Evolutionary conservation across 2,113 vertebrate genomes (phyloP).

Genomic region (Cynocephalus volans): DNA sequence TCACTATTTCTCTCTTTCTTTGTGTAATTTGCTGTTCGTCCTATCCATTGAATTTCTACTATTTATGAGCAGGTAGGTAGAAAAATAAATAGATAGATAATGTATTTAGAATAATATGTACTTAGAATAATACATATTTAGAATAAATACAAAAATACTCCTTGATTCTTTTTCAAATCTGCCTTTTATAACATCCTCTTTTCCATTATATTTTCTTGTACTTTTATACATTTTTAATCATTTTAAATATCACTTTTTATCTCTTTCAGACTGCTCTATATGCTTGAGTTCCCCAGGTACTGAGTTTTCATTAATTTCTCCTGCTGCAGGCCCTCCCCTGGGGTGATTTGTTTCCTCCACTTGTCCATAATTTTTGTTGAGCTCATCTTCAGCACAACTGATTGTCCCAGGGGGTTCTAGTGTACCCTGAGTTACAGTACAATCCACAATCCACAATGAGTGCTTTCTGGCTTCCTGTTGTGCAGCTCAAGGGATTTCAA

Average conservation of each 20-base stretch:
- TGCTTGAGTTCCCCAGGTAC: background rate
- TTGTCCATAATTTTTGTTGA: background rate
- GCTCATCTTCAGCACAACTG: background rate
- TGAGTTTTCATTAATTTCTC: background rate
- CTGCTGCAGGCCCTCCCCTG: background rate
- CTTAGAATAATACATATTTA: background rate
- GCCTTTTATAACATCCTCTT: background rate
- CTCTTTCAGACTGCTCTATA: background rate
- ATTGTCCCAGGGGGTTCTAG: too few species aligned
- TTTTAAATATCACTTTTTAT: background rate
- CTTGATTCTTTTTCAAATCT: background rate
- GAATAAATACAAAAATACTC: background rate
- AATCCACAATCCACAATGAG: fast-evolving
- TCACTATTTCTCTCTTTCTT: background rate
- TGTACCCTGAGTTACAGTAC: background rate
- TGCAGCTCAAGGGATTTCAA: too few species aligned
- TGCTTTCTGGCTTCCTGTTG: background rate
- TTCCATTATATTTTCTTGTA: background rate
- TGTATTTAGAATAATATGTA: background rate
- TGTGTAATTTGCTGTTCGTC: background rate
- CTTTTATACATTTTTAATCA: background rate
- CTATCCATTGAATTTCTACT: background rate
- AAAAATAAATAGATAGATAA: background rate
- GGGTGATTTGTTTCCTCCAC: background rate
- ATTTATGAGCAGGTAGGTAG: background rate